phyloP scores from a whole-genome alignment of 2,113 vertebrate species.

The Anthoscopus minutus region DNA sequence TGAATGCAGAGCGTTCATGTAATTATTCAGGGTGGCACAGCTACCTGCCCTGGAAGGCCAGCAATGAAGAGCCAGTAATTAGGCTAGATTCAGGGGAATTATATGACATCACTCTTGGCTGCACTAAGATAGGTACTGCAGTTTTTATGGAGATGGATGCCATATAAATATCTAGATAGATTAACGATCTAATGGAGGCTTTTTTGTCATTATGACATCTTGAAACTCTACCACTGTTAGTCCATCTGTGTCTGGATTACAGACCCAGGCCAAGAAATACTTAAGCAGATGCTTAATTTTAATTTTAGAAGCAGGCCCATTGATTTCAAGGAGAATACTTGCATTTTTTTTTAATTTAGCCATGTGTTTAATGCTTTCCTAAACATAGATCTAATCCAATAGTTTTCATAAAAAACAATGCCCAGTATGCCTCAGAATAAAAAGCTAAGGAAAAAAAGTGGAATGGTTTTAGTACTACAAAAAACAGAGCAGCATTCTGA shows the following conservation, averaged over 20 bases:
- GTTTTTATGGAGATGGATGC: background rate
- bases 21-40: background rate
- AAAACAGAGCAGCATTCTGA: background rate
- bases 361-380: background rate
- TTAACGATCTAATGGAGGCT: background rate
- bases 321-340: background rate
- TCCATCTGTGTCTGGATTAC: conserved; percentile 13
- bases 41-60: background rate
- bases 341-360: background rate
- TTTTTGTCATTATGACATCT: conserved; percentile 40
- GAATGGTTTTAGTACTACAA: background rate
- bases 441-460: background rate
- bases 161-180: conserved; percentile 4
- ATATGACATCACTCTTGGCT: background rate
- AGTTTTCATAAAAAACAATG: background rate
- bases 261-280: background rate
- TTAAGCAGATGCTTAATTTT: conserved; percentile 25
- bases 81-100: background rate
- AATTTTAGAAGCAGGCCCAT: background rate
- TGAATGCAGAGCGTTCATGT: background rate
- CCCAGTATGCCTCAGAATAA: background rate
- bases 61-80: background rate
- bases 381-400: background rate
- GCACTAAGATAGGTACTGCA: background rate
- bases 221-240: conserved; percentile 38